Percentiles rank a stretch among this genome's conserved stretches.
Conservation (phyloP, 2,797 vertebrate genomes). For the Darevskia nairensis region DNA sequence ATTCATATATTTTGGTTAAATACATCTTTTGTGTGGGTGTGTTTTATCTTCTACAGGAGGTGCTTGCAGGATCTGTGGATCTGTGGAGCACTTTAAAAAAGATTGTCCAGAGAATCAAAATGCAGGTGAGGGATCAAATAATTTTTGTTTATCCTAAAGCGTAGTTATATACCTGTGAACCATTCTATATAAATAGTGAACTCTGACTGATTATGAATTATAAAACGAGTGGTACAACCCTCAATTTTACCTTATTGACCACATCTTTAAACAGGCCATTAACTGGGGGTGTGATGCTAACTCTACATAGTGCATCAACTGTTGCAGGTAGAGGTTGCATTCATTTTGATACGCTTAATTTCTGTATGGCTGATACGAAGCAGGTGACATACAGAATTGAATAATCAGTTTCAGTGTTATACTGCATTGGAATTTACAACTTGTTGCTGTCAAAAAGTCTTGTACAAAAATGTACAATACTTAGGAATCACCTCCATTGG, state of each 20-base stretch:
- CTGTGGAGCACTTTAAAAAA: slow-evolving; percentile 94
- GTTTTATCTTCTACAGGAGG: slow-evolving; percentile 82
- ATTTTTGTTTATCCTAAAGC: background rate
- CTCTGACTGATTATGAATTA: background rate
- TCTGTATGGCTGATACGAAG: background rate
- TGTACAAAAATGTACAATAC: background rate
- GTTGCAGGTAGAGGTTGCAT: background rate
- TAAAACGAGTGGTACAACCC: background rate
- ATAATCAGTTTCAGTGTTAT: background rate
- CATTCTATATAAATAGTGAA: background rate
- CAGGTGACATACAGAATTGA: background rate
- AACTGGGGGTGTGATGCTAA: too few species aligned
- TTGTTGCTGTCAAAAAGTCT: background rate
- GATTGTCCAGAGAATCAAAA: slow-evolving; percentile 91
- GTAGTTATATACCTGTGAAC: background rate
- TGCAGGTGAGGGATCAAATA: slow-evolving; percentile 80
- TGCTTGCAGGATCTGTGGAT: slow-evolving; percentile 91
- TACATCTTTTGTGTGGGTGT: background rate
- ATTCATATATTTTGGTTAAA: background rate
- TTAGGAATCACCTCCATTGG: background rate
- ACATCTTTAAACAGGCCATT: background rate
- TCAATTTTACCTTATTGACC: background rate
- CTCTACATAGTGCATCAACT: background rate
- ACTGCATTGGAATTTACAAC: background rate
- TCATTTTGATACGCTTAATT: background rate